These are phyloP conservation scores for Anas platyrhynchos DNA, from an alignment of 2,113 vertebrate genomes.

Conservation along the genomic window DNA sequence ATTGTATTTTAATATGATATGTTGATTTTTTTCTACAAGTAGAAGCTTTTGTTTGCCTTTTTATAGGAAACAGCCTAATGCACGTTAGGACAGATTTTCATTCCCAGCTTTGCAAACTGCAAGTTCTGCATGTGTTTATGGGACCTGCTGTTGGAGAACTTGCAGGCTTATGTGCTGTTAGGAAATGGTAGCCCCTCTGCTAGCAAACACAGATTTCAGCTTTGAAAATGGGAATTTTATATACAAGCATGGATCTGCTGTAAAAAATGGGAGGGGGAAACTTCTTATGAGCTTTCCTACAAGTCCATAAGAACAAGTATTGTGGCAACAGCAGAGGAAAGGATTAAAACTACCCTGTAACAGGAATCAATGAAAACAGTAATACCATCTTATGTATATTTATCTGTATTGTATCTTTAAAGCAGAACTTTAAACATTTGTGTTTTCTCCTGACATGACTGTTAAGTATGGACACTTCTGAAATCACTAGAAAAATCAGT, in stretches of 20 bases:
- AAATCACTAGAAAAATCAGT: fast-evolving
- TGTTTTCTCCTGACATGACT: background rate
- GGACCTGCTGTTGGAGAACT: background rate
- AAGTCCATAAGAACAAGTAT: fast-evolving
- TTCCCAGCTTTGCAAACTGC: background rate
- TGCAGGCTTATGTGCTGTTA: background rate
- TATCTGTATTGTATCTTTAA: background rate
- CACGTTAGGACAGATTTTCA: background rate
- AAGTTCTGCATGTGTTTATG: fast-evolving
- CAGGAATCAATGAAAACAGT: background rate
- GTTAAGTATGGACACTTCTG: background rate
- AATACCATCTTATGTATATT: background rate
- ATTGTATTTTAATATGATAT: background rate
- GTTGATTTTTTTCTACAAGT: background rate
- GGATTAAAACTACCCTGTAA: background rate
- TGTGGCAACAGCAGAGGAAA: background rate
- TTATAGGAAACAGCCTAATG: background rate
- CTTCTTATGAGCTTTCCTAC: background rate
- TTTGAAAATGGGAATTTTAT: background rate
- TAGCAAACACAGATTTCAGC: background rate
- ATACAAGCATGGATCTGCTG: background rate
- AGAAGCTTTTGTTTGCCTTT: background rate
- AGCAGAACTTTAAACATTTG: background rate
- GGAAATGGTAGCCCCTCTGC: background rate
- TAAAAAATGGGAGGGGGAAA: background rate